A percentile compares a stretch with the other conserved stretches of the same genome.
Evolutionary conservation across 2,113 vertebrate species (phyloP).

Genomic region (Physeter macrocephalus): DNA sequence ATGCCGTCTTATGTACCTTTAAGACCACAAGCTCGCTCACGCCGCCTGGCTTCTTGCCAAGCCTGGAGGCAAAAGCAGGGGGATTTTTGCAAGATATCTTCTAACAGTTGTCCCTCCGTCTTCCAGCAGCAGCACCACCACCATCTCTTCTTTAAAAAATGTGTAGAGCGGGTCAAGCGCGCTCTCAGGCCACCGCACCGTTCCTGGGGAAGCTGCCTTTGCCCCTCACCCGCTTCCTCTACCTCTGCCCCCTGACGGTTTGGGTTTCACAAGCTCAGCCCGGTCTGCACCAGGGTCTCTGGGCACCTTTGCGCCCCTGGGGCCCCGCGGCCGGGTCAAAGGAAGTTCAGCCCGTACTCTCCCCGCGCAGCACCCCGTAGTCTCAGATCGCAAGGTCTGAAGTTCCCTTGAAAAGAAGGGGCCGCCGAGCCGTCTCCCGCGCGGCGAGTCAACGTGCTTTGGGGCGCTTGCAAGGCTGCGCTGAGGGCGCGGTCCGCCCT

Average conservation of each 20-base stretch:
- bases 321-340: not conserved
- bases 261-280: not conserved
- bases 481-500: not conserved
- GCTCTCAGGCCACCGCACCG: not conserved
- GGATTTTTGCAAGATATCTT: conserved; percentile 52
- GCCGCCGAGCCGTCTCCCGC: not conserved
- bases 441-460: not conserved
- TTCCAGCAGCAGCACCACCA: not conserved
- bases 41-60: conserved; percentile 58
- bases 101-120: conserved; percentile 51
- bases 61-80: conserved; percentile 44
- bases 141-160: not conserved
- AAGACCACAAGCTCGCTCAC: conserved; percentile 52
- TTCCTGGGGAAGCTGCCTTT: not conserved
- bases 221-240: not conserved
- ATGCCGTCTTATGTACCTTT: conserved; percentile 65
- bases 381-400: not conserved
- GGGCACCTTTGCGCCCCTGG: not conserved
- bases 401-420: not conserved
- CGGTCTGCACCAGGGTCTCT: not conserved
- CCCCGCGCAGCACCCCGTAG: not conserved
- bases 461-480: accelerated
- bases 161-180: not conserved
- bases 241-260: not conserved
- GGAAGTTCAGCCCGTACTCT: not conserved